Conservation (phyloP, 2,797 vertebrate species). For the Acomys russatus region DNA sequence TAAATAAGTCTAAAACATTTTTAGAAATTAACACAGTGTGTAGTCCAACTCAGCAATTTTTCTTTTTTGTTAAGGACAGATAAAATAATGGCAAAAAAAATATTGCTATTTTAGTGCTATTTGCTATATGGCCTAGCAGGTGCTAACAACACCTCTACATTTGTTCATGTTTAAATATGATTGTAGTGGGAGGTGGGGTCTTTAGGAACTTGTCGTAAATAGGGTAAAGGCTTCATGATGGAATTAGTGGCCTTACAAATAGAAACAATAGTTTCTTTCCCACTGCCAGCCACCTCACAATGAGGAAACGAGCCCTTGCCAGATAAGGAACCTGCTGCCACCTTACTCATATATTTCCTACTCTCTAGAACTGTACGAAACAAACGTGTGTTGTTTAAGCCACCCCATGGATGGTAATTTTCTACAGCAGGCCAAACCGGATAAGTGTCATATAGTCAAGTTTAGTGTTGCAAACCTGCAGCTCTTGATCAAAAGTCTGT, state of each 20-base stretch:
- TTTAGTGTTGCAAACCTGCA: not conserved
- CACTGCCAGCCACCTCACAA: not conserved
- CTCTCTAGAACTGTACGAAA: not conserved
- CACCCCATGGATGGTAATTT: not conserved
- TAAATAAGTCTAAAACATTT: not conserved
- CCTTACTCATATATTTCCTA: not conserved
- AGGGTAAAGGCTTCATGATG: not conserved
- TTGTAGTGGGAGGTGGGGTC: not conserved
- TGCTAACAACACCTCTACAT: not conserved
- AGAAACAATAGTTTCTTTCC: not conserved
- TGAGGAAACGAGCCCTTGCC: not conserved
- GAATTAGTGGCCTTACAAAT: not conserved
- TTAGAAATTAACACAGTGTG: not conserved
- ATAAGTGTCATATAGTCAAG: not conserved
- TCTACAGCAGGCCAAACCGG: not conserved
- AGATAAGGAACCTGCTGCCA: not conserved
- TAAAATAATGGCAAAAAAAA: constrained; percentile 13
- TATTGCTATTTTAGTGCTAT: not conserved
- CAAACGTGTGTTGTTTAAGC: not conserved
- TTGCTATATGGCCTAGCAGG: not conserved
- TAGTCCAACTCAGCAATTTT: not conserved
- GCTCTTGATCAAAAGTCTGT: not conserved
- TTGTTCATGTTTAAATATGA: not conserved
- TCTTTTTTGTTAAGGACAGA: not conserved
- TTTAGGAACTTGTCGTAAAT: not conserved